Evolutionary conservation across 2,113 vertebrate genomes (phyloP), one percentile per base, ranked within the genome.

Genomic region (Salvelinus alpinus): DNA sequence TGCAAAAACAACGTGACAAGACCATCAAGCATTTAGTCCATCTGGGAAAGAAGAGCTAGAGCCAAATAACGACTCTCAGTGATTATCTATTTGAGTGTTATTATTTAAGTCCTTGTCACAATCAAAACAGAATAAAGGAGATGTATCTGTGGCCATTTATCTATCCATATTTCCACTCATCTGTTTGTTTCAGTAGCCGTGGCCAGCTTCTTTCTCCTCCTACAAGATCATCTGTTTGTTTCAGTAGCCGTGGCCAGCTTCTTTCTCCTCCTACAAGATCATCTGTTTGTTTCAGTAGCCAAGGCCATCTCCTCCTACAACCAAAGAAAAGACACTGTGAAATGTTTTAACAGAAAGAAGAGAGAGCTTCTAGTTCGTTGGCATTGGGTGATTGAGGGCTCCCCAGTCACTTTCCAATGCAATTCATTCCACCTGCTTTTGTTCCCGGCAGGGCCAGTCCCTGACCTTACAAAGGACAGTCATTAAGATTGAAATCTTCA

Each of bases 1-100:
- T 78, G 85, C 88, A 92, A 92, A 87, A 87, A 89, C 85, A 90
- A 92, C 91, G 91, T 93, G 91, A 94, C 89, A 89, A 87, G 92
- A 94, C 90, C 89, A 89, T 90, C 90, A 94, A 94, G 89, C 87
- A 77, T 88, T 54, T 78, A 3, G 82, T 85, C 90, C 91, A 91
- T 93, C 90, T 90, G 91, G 83, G 90, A 76, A 81, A 81, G 85
- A 89, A 80, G 81, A 87, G 74, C 18, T 14, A 78, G 67, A 86
- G 84, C 85, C 86, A 91, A 92, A 89, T 88, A 87, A 92, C 79
- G 81, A 86, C 87, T 88, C 82, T 91, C 81, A 47, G 91, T 86
- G 82, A 89, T 86, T 89, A 85, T 87, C 70, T 89, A 87, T 87
- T 69, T 79, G 84, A 76, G 75, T 73, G 76, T 82, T 78, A 83